Evolutionary conservation across 2,888 invertebrate genomes (phyloP).

Genomic region (Acanthosepion lycidas): DNA sequence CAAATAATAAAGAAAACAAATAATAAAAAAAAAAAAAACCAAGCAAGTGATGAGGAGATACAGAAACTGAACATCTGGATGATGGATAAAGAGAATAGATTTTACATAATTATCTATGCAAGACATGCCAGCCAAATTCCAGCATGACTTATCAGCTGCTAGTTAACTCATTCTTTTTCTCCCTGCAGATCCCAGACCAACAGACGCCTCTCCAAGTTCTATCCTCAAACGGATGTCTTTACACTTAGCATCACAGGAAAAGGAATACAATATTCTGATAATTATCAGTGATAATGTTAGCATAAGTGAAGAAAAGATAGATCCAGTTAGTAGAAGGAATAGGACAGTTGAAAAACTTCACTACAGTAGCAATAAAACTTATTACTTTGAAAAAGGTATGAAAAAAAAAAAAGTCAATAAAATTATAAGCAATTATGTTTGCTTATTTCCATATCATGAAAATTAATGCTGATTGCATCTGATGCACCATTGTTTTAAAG

Average conservation of each 20-base stretch:
- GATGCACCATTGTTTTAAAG: too few species aligned
- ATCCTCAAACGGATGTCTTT: slow-evolving; percentile 6
- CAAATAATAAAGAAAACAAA: neutral
- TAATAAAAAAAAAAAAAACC: neutral
- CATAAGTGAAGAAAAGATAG: neutral
- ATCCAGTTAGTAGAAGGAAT: neutral
- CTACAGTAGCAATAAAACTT: too few species aligned
- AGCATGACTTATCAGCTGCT: neutral
- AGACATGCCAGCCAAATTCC: slow-evolving; percentile 12
- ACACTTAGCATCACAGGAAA: neutral
- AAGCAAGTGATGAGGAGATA: neutral
- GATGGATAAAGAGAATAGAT: slow-evolving; percentile 33
- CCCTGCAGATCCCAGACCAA: neutral
- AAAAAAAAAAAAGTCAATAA: too few species aligned
- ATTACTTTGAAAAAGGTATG: too few species aligned
- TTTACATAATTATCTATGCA: neutral
- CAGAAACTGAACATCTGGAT: neutral
- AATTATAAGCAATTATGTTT: too few species aligned
- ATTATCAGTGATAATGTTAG: slow-evolving; percentile 33
- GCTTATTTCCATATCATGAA: too few species aligned
- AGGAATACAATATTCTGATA: neutral
- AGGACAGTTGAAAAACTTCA: too few species aligned
- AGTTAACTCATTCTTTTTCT: neutral
- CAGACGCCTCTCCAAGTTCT: slow-evolving; percentile 4
- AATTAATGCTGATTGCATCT: too few species aligned